Base-by-base conservation (phyloP, 2,888 invertebrate species). In the Gymnosoma rotundatum region DNA sequence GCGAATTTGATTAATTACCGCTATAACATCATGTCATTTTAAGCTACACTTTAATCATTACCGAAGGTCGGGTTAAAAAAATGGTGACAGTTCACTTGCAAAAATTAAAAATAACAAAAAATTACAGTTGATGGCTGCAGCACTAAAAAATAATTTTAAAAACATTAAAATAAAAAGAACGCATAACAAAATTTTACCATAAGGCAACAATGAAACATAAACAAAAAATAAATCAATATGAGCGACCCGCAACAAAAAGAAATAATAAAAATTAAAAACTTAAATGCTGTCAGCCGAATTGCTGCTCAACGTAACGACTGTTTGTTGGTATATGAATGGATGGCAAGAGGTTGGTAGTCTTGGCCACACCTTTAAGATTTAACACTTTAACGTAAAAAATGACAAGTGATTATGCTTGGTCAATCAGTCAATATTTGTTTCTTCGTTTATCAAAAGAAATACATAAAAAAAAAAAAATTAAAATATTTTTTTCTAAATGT, bases 401-500 rank as follows among this genome's bases (percentile, higher is more conserved):
- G 89, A 89, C 89, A 89, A 87, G 87, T 86, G 80, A 64, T 86
- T 87, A 79, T 87, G 88, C 87, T 88, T 86, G 86, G 86, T 85
- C 87, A 88, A 89, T 89, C 88, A 89, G 83, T 89, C 89, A 89
- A 88, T 86, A 42, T 18, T 50, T 50, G n/a, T 25, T 25, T 25
- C 1, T 25, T 25, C 25, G 25, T 25, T 25, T 4, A 25, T 4
- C 25, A 25, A 25, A 2, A 25, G 25, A 25, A 25, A 25, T 4
- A 25, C n/a, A n/a, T n/a, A n/a, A n/a, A n/a, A n/a, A n/a, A n/a
- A n/a, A n/a, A n/a, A n/a, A n/a, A n/a, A n/a, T n/a, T n/a, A n/a
- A n/a, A n/a, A n/a, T n/a, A n/a, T n/a, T n/a, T n/a, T n/a, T n/a
- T n/a, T n/a, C n/a, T n/a, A n/a, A n/a, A n/a, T n/a, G n/a, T n/a